phyloP scores from a whole-genome alignment of 2,113 vertebrate genomes.

The Menura novaehollandiae region DNA sequence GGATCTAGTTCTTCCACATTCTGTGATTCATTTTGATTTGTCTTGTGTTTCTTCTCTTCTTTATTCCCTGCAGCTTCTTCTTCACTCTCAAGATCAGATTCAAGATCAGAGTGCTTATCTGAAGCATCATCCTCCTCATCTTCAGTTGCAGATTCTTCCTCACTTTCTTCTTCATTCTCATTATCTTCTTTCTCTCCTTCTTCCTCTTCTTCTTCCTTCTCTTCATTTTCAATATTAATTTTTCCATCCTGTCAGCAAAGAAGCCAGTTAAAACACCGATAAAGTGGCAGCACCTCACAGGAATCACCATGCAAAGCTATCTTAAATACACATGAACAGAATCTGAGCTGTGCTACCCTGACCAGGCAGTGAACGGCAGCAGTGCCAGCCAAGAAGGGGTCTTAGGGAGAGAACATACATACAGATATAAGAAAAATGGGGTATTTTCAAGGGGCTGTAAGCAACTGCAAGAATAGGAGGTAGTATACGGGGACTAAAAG shows the following conservation, averaged over 20 bases:
- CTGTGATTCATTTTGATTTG: not conserved
- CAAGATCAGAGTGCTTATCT: conserved; percentile 80
- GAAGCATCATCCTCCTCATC: conserved; percentile 21
- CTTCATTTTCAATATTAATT: conserved; percentile 54
- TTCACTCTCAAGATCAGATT: conserved; percentile 73
- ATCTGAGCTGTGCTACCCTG: not conserved
- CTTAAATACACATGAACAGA: not conserved
- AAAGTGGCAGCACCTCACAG: not conserved
- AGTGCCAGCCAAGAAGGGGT: not conserved
- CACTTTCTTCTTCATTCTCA: not conserved
- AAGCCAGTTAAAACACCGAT: not conserved
- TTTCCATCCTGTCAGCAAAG: conserved; percentile 78
- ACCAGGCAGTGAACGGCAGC: not conserved
- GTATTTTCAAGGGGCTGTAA: not conserved
- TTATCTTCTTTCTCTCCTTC: not conserved
- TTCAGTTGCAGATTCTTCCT: conserved; percentile 1
- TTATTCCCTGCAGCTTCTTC: conserved; percentile 3
- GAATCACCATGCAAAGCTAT: not conserved
- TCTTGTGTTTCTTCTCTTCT: not conserved
- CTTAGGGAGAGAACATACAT: not conserved
- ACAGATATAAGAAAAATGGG: not conserved
- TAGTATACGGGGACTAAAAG: not conserved
- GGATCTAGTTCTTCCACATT: conserved; percentile 46
- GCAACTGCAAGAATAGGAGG: not conserved
- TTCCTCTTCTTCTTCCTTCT: conserved; percentile 4